Conservation (phyloP, 1,140 invertebrate species). For the Atopsyche davidsoni region DNA sequence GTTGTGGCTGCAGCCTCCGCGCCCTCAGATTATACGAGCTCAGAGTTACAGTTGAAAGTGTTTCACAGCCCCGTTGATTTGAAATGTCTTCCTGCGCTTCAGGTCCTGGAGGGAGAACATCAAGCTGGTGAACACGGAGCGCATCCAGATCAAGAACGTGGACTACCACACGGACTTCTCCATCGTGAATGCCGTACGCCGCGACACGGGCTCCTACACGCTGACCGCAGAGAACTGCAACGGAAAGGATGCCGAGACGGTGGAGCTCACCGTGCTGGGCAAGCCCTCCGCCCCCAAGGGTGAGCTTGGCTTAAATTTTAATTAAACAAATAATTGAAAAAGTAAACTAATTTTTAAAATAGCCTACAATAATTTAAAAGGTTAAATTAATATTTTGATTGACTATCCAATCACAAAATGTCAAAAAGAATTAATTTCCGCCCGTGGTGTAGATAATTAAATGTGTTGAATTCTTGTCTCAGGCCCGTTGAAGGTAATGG, state of each 20-base stretch:
- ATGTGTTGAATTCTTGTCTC: no score
- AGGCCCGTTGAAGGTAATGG: constrained; percentile 79
- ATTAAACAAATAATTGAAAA: background rate
- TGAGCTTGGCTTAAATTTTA: constrained; percentile 15
- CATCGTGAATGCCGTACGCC: constrained; percentile 73
- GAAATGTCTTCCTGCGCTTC: no score
- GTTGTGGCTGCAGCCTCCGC: no score
- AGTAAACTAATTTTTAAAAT: no score
- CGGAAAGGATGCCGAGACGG: constrained; percentile 81
- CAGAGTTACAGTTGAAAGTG: background rate
- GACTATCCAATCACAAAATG: no score
- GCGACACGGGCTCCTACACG: constrained; percentile 89
- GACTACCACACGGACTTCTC: constrained; percentile 90
- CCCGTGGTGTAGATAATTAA: no score
- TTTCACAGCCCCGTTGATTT: background rate
- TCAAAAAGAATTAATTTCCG: no score
- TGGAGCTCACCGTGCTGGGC: constrained; percentile 87
- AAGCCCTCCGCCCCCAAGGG: constrained; percentile 78
- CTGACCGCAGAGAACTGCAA: constrained; percentile 83
- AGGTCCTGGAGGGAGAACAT: constrained; percentile 74
- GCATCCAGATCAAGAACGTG: constrained; percentile 82
- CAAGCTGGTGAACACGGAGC: constrained; percentile 71
- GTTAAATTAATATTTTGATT: no score
- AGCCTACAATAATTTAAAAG: no score
- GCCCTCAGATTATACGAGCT: background rate